Conservation (phyloP, 2,888 invertebrate genomes). For the Steinernema scapterisci region DNA sequence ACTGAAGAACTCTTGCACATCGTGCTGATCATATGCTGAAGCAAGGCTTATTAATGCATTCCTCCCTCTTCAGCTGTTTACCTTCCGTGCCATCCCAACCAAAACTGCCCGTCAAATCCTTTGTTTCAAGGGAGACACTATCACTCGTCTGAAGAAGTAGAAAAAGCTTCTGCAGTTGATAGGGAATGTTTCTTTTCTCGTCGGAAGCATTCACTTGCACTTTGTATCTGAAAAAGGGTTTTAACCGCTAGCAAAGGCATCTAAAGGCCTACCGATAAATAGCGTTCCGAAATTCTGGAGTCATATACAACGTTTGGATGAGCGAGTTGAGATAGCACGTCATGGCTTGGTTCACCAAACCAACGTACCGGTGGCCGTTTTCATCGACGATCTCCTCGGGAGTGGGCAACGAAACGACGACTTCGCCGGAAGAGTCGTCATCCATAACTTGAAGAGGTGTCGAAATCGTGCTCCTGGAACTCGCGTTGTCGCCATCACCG, state of each 20-base stretch:
- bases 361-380: conserved; percentile 64
- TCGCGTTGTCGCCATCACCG: neutral
- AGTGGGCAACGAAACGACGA: neutral
- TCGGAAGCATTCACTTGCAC: conserved; percentile 73
- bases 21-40: conserved; percentile 86
- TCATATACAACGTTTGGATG: conserved; percentile 86
- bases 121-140: conserved; percentile 82
- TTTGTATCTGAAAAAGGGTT: conserved; percentile 73
- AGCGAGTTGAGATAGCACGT: conserved; percentile 88
- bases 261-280: conserved; percentile 73
- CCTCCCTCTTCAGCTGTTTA: conserved; percentile 47
- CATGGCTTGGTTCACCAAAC: conserved; percentile 76
- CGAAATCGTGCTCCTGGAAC: neutral
- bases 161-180: conserved; percentile 83
- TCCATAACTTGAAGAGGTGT: no score
- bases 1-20: conserved; percentile 85
- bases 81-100: conserved; percentile 85
- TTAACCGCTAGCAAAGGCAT: conserved; percentile 4
- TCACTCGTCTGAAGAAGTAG: conserved; percentile 82
- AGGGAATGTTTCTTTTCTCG: conserved; percentile 77
- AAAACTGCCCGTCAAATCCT: conserved; percentile 83
- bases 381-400: conserved; percentile 51
- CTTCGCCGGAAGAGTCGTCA: neutral
- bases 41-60: neutral
- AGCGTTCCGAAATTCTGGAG: conserved; percentile 87